phyloP scores from a whole-genome alignment of 2,113 vertebrate genomes.

The Chloropsis hardwickii region DNA sequence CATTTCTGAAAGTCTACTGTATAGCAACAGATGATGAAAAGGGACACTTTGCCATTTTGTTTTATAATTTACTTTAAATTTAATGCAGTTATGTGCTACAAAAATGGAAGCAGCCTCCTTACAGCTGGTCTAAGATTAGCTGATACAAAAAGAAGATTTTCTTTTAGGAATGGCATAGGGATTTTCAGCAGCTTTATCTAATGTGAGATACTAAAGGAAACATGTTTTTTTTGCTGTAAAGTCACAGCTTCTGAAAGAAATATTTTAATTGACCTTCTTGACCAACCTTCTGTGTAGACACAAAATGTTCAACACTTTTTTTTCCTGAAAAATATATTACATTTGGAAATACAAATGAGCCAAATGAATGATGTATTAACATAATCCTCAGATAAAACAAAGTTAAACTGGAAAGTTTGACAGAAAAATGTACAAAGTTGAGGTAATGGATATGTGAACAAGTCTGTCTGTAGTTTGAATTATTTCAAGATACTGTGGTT shows the following conservation, averaged over 20 bases:
- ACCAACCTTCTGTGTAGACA: not conserved
- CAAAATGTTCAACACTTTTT: not conserved
- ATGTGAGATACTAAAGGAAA: not conserved
- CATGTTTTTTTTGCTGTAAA: not conserved
- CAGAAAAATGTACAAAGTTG: not conserved
- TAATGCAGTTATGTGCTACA: not conserved
- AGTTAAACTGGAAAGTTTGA: not conserved
- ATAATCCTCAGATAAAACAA: not conserved
- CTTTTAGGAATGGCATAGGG: not conserved
- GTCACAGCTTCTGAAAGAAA: not conserved
- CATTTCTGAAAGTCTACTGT: not conserved
- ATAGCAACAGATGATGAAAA: not conserved
- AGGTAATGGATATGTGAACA: not conserved
- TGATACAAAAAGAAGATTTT: not conserved
- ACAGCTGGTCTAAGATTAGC: not conserved
- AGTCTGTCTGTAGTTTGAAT: not conserved
- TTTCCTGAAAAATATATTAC: not conserved
- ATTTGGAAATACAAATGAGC: not conserved
- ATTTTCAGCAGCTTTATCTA: not conserved
- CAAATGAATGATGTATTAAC: not conserved
- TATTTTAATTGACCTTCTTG: not conserved
- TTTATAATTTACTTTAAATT: not conserved
- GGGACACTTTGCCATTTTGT: accelerated
- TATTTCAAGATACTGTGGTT: not conserved
- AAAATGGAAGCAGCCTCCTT: not conserved